These are phyloP conservation scores for Spongilla lacustris DNA, from an alignment of 37 sponge, comb jelly and placozoan species.

Conservation along the genomic window DNA sequence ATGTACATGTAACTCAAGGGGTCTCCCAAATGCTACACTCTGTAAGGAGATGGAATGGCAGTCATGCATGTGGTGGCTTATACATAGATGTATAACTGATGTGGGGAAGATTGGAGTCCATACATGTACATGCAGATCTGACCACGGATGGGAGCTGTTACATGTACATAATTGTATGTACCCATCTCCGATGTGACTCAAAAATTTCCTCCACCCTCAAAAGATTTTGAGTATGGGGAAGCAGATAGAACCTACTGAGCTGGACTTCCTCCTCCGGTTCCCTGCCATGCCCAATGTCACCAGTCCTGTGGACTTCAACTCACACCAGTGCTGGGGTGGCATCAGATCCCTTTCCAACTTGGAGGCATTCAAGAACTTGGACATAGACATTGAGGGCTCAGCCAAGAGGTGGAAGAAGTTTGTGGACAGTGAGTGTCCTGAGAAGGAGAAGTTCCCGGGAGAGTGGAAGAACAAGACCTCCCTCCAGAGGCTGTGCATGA, in stretches of 20 bases:
- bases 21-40: no score
- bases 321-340: conserved; percentile 90
- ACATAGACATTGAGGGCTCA: conserved; percentile 98
- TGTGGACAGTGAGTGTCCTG: conserved; percentile 95
- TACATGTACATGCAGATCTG: no score
- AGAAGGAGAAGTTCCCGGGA: conserved; percentile 99
- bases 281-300: conserved; percentile 82
- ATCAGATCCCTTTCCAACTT: conserved; percentile 92
- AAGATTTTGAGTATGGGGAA: conserved; percentile 83
- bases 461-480: conserved; percentile 99
- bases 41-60: no score
- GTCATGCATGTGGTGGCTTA: no score
- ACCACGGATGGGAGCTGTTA: no score
- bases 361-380: conserved; percentile 96
- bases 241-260: conserved; percentile 84
- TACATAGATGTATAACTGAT: no score
- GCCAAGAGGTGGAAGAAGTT: conserved; percentile 99
- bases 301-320: conserved; percentile 94
- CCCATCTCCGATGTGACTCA: neutral
- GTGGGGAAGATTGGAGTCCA: no score
- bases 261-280: conserved; percentile 95
- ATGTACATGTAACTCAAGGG: no score
- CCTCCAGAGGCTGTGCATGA: conserved; percentile 98
- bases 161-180: no score
- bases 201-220: neutral